Percentiles rank a stretch among this genome's conserved stretches.
Evolutionary conservation across 1,140 invertebrate genomes (phyloP).

Genomic region (Drosophila chauvacae): DNA sequence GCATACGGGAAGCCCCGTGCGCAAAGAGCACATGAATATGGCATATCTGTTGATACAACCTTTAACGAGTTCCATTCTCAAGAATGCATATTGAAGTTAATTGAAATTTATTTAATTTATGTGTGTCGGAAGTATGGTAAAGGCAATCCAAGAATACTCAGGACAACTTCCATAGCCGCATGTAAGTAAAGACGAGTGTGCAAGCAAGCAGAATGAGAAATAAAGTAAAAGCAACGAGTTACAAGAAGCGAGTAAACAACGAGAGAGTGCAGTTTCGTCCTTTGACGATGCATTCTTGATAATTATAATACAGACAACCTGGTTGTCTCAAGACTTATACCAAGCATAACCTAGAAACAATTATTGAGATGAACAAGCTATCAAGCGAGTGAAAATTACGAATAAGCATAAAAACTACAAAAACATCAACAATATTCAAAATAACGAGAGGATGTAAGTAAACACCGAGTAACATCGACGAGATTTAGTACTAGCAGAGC

Average conservation of each 20-base stretch:
- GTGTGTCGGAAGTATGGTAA: neutral
- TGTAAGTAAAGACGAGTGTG: neutral
- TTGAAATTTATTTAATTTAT: neutral
- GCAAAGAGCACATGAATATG: slow-evolving; percentile 4
- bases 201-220: neutral
- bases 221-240: neutral
- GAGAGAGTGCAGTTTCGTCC: too few species aligned
- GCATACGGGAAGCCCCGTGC: neutral
- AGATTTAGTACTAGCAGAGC: neutral
- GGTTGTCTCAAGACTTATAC: too few species aligned
- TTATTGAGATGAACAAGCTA: too few species aligned
- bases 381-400: too few species aligned
- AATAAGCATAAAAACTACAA: too few species aligned
- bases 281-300: too few species aligned
- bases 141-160: neutral
- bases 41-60: slow-evolving; percentile 7
- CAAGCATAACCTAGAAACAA: too few species aligned
- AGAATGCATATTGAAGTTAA: neutral
- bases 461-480: neutral
- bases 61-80: neutral
- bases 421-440: too few species aligned
- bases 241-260: neutral
- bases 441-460: too few species aligned
- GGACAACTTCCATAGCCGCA: neutral
- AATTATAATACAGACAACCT: too few species aligned